Evolutionary conservation across 23 tunicate genomes (phyloP).

Genomic region (Styela plicata): DNA sequence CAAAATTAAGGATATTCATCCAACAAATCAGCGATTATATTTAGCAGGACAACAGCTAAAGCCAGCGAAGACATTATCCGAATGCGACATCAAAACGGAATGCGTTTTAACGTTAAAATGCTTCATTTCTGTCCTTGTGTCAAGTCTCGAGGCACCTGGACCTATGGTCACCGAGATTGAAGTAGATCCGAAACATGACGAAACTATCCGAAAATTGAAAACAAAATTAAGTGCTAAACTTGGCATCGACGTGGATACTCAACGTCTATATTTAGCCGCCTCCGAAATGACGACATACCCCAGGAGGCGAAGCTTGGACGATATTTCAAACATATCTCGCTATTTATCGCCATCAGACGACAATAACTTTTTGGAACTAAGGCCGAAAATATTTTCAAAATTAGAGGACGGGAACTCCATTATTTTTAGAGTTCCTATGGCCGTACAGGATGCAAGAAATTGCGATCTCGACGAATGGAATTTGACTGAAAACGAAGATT

Average conservation of each 20-base stretch:
- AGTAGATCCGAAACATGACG: conserved; percentile 55
- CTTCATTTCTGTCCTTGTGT: conserved; percentile 43
- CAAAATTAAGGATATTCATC: conserved; percentile 37
- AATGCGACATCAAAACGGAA: conserved; percentile 25
- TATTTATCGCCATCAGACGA: conserved; percentile 46
- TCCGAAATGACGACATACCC: conserved; percentile 60
- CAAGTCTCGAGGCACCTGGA: conserved; percentile 65
- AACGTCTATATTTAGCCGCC: conserved; percentile 58
- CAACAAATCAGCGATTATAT: conserved; percentile 50
- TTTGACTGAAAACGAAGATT: not conserved
- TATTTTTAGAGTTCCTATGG: conserved; percentile 39
- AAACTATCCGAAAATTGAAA: conserved; percentile 49
- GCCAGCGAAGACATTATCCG: conserved; percentile 17
- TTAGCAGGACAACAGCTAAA: conserved; percentile 54
- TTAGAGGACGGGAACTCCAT: not conserved
- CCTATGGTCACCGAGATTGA: conserved; percentile 77
- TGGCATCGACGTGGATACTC: conserved; percentile 49
- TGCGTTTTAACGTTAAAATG: conserved; percentile 39
- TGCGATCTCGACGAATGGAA: no score
- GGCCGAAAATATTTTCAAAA: conserved; percentile 1
- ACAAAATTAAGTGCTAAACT: conserved; percentile 62
- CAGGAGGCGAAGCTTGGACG: conserved; percentile 54
- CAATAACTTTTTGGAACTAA: conserved; percentile 57
- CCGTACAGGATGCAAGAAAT: conserved; percentile 1
- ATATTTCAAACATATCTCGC: conserved; percentile 34